These are phyloP conservation scores for Habroteleia sp. DNA, from an alignment of 2,888 invertebrate species.

Conservation along the genomic window DNA sequence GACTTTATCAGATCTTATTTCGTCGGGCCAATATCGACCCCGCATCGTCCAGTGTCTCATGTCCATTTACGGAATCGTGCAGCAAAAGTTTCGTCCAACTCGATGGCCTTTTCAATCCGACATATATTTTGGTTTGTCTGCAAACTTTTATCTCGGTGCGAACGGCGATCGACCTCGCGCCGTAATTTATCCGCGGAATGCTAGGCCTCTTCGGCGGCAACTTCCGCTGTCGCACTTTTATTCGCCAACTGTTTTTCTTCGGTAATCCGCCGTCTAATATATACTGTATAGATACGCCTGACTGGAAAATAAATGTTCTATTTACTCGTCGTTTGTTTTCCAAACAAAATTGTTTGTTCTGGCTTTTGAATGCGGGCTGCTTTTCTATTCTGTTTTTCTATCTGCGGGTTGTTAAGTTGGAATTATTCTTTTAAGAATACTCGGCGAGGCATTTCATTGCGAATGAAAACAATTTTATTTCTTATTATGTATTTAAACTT, in stretches of 20 bases:
- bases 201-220: constrained; percentile 13
- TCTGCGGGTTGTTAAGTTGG: no score
- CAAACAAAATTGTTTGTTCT: constrained; percentile 1
- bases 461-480: no score
- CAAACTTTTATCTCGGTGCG: constrained; percentile 41
- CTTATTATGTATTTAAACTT: no score
- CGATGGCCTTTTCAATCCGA: constrained; percentile 15
- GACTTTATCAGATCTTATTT: constrained; percentile 41
- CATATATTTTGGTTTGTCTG: constrained; percentile 16
- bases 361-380: constrained; percentile 13
- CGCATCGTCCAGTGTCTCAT: constrained; percentile 8
- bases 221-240: constrained; percentile 14
- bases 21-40: neutral
- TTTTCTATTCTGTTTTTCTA: no score
- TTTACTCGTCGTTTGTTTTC: constrained; percentile 33
- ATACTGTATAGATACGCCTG: constrained; percentile 17
- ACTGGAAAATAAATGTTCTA: constrained; percentile 25
- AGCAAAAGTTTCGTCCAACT: constrained; percentile 19
- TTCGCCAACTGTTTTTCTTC: constrained; percentile 35
- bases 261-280: constrained; percentile 28
- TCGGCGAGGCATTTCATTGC: no score
- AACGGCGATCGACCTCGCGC: constrained; percentile 16
- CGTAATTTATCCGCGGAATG: constrained; percentile 18
- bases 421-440: no score
- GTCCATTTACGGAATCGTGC: constrained; percentile 30